Evolutionary conservation across 2,888 invertebrate species (phyloP).

Genomic region (Dione vanillae): DNA sequence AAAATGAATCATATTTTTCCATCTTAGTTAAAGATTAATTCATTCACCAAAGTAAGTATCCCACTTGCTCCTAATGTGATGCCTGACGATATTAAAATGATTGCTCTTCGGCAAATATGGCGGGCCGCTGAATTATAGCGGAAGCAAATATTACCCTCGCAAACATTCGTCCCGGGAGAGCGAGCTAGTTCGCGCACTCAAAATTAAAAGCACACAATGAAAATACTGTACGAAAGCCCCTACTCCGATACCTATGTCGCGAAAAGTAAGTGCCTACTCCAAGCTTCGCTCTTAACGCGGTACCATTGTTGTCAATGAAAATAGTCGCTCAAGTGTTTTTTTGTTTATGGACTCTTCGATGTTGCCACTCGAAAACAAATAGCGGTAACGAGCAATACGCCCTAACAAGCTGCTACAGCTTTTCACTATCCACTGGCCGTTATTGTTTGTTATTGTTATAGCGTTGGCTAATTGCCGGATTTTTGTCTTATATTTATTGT

Average conservation of each 20-base stretch:
- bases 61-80: conserved; percentile 80
- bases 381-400: conserved; percentile 79
- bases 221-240: conserved; percentile 82
- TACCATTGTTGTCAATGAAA: conserved; percentile 82
- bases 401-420: conserved; percentile 78
- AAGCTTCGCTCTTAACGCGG: conserved; percentile 75
- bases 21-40: conserved; percentile 72
- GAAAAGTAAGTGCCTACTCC: conserved; percentile 80
- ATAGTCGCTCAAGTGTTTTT: conserved; percentile 82
- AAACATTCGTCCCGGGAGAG: conserved; percentile 85
- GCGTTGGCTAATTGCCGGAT: conserved; percentile 44
- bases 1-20: conserved; percentile 12
- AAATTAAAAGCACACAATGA: conserved; percentile 87
- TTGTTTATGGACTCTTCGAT: conserved; percentile 82
- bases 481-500: conserved; percentile 40
- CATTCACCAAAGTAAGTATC: conserved; percentile 72
- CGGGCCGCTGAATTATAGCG: conserved; percentile 86
- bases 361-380: conserved; percentile 83
- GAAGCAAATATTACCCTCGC: conserved; percentile 86
- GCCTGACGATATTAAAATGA: conserved; percentile 86
- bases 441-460: conserved; percentile 57
- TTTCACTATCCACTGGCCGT: conserved; percentile 69
- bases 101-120: conserved; percentile 87
- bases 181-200: conserved; percentile 86
- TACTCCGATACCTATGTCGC: conserved; percentile 80